Evolutionary conservation across 2,888 invertebrate species (phyloP), one percentile per base, ranked within the genome.

Genomic region (Archaeoteleia sp.): DNA sequence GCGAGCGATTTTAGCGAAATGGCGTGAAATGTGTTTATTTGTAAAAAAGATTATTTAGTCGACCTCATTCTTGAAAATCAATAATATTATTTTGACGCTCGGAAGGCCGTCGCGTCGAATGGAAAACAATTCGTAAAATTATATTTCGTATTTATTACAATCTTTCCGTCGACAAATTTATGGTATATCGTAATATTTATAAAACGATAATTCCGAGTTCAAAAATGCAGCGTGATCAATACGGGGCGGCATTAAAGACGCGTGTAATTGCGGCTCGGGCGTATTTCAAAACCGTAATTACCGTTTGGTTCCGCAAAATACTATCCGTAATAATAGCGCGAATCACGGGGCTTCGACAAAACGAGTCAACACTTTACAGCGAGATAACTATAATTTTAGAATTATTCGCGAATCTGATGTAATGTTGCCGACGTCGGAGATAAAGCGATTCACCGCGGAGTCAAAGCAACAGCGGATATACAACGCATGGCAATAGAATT

Each of bases 221-320:
- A n/a, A n/a, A 20, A 20, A 5, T 20, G 20, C 20, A 20, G 5
- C 20, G 20, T 20, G 20, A 20, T 20, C 54, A 61, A 57, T 58
- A 40, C 46, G 30, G 37, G 49, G 46, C 39, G 45, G 51, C 45
- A 55, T 67, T 57, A 61, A 61, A 67, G 60, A 61, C 57, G 61
- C 61, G 49, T 67, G 61, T 62, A 62, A 67, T 67, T 57, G 61
- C 40, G 61, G 40, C 40, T 42, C 46, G 43, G 57, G 46, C 62
- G 55, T 57, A 48, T 57, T 53, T 53, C 62, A 42, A 57, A 45
- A 30, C 57, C 61, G 53, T 58, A 57, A 67, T 67, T 67, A 62
- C 57, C 67, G 42, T 67, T 67, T 67, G 61, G 57, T 67, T 67
- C 62, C 57, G 67, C 61, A 57, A 67, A 67, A 67, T 46, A 67